phyloP scores from a whole-genome alignment of 2,888 invertebrate genomes.

The Pardosa pseudoannulata region DNA sequence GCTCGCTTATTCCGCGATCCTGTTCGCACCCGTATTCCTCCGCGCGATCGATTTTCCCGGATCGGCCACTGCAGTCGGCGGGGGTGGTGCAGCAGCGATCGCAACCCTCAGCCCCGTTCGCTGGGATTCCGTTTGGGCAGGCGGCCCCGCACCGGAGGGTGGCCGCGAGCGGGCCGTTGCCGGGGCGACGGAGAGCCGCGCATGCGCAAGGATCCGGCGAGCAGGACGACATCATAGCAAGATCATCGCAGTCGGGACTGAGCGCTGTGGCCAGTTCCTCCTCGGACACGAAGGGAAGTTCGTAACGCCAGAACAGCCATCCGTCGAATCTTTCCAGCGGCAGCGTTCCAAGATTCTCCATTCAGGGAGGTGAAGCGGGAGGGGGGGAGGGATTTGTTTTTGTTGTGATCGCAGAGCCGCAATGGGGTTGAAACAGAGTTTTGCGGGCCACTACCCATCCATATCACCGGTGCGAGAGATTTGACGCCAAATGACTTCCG shows the following conservation, averaged over 20 bases:
- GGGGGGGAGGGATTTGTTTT: background rate
- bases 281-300: constrained; percentile 48
- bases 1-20: background rate
- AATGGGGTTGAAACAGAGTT: no score
- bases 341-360: constrained; percentile 4
- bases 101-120: background rate
- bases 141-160: background rate
- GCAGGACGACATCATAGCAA: background rate
- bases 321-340: constrained; percentile 56
- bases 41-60: constrained; percentile 56
- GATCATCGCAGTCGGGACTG: background rate
- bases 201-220: constrained; percentile 12
- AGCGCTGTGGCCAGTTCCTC: constrained; percentile 33
- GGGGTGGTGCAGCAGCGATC: background rate
- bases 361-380: constrained; percentile 14
- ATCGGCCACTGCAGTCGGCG: constrained; percentile 22
- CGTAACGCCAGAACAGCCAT: constrained; percentile 69
- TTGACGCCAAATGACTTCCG: constrained; percentile 20
- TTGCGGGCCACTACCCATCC: constrained; percentile 61
- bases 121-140: background rate
- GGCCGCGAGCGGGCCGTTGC: constrained; percentile 27
- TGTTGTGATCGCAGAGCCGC: constrained; percentile 13
- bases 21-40: constrained; percentile 31
- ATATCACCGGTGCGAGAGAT: constrained; percentile 48
- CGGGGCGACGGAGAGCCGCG: constrained; percentile 26